Evolutionary conservation across 2,888 invertebrate genomes (phyloP), one percentile per base, ranked within the genome.

Genomic region (Choreutis nemorana): DNA sequence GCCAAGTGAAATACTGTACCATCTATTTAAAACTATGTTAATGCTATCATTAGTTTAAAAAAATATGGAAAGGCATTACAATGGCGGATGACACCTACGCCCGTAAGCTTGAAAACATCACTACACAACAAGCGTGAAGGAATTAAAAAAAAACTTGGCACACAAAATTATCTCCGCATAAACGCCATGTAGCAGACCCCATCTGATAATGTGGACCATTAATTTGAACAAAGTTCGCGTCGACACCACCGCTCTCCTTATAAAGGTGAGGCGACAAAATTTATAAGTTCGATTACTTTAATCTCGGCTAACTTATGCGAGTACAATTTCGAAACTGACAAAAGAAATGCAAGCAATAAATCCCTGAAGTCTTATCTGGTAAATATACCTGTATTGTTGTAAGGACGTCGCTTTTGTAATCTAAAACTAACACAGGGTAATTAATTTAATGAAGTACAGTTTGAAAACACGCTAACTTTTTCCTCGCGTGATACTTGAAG

Each of bases 231-330:
- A 71, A 75, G 77, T 75, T 71, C 65, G 72, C 75, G 78, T 75
- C 78, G 73, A 73, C 77, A 70, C 60, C 66, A 64, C 64, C 64
- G 58, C 60, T 59, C 64, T 60, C 71, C 73, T 64, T 75, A 71
- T 71, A 75, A 66, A 78, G 77, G 73, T 78, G 77, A 78, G 72
- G 63, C 71, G 78, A 78, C 78, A 77, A 77, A 78, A 78, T 78
- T 78, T 78, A 78, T 78, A 78, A 77, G 78, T 78, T 78, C 78
- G 78, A 78, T 78, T 78, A 78, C 72, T 78, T 77, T 78, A 78
- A 78, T 78, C 78, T 78, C 68, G 64, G 68, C 59, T 78, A 77
- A 78, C 78, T 77, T 78, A 78, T 78, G 78, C 78, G 78, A 71
- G 67, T 75, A 77, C 78, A 77, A 78, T 78, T 78, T 75, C 75